These are phyloP conservation scores for Adrianichthys oophorus DNA, from an alignment of 2,797 vertebrate species.

Conservation along the genomic window DNA sequence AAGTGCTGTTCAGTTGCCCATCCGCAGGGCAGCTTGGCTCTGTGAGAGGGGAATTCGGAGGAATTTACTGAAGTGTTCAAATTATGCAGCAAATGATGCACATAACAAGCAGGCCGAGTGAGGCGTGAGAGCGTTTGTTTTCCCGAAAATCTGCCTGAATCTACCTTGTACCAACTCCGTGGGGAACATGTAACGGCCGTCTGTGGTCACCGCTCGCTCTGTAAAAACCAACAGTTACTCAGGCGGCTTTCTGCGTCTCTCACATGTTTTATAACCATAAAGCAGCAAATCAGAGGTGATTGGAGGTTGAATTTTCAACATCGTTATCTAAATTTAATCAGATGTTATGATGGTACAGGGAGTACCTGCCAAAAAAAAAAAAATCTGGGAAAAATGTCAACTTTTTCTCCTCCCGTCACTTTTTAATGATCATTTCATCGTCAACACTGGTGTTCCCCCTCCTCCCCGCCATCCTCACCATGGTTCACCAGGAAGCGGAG, in stretches of 20 bases:
- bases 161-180: constrained; percentile 89
- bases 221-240: constrained; percentile 75
- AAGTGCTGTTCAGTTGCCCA: constrained; percentile 14
- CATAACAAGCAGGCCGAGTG: constrained; percentile 44
- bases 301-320: too few species aligned
- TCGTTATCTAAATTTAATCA: too few species aligned
- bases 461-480: constrained; percentile 72
- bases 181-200: constrained; percentile 91
- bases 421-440: background rate
- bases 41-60: constrained; percentile 34
- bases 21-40: constrained; percentile 26
- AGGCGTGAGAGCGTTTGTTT: constrained; percentile 21
- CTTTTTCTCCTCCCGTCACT: background rate
- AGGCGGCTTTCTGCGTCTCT: constrained; percentile 20
- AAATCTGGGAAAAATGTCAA: too few species aligned
- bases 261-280: background rate
- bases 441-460: background rate
- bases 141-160: constrained; percentile 30
- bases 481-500: constrained; percentile 90
- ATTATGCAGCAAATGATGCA: constrained; percentile 45
- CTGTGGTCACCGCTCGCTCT: constrained; percentile 91
- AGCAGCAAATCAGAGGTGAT: too few species aligned
- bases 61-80: constrained; percentile 36
- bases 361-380: too few species aligned
- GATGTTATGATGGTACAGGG: too few species aligned